Evolutionary conservation across 2,113 vertebrate species (phyloP), one percentile per base, ranked within the genome.

Genomic region (Ptilonorhynchus violaceus): DNA sequence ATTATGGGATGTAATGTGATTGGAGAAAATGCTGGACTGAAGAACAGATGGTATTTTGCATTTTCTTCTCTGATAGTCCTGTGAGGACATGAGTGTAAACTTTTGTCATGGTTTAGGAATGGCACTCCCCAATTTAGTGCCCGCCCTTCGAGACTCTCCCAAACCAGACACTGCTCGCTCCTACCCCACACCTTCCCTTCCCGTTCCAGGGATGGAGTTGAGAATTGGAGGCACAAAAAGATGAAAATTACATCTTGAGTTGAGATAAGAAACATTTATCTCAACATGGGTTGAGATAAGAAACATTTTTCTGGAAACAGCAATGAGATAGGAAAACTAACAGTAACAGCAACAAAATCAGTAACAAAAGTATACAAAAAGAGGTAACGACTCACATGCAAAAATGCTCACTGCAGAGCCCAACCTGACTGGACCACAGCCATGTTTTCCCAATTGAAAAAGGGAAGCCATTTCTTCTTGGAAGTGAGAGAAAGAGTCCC

Each of bases 401-500:
- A 66, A 73, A 73, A 44, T 13, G 1, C 35, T 35, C 59, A 18
- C 42, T 50, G 24, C 35, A 44, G 14, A 66, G 15, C 15, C 52
- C 37, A 37, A 19, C 9, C 9, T 1, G 5, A 2, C 37, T 12
- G 10, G 44, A 44, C 15, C 1, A 0, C 12, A 27, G 44, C 50
- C 22, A 11, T 18, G 13, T 37, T 88, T 50, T 42, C 21, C 27
- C 42, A 50, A 2, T 6, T 3, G 6, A 11, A 64, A 64, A 80
- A 75, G 13, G 17, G 18, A 64, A 2, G 2, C 19, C 6, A 7
- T 39, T 64, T 74, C 37, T 52, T 37, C 44, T 28, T 27, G 60
- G 18, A 37, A 49, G 24, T 64, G 58, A 55, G 9, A 46, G 15
- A 59, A 39, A 63, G 25, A 19, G 18, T 11, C 52, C 15, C 4